Base-by-base conservation (phyloP, 1,140 invertebrate genomes). In the Andricus grossulariae region DNA sequence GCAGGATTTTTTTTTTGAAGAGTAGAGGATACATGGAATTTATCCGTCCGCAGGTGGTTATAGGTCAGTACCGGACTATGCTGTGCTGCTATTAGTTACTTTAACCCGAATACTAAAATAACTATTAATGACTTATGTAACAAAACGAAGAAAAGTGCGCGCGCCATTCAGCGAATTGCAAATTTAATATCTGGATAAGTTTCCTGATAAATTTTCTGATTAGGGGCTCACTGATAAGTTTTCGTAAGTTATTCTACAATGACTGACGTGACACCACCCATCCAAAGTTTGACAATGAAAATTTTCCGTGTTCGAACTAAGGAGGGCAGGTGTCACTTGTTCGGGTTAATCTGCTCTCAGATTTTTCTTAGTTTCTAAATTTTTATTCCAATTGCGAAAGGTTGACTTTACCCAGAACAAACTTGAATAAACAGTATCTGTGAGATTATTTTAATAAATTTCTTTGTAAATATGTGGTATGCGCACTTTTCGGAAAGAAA, bases 51-150 rank as follows among this genome's bases (percentile, higher is more conserved):
- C 89, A 88, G 84, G 86, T 90, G 88, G 84, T 91, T 90, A 91
- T 90, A 90, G 90, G 90, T 91, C 90, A 91, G 90, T 91, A 91
- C 90, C 85, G 88, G 90, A 91, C 89, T 91, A 90, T 89, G 86
- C 86, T 90, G 80, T 89, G 88, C 88, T 88, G 88, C 88, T 90
- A 90, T 89, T 90, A 86, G 85, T 89, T 90, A 86, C 77, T 87
- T 90, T 87, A 86, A 84, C 79, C 74, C 76, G 77, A 77, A 74
- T 51, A 83, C 75, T 84, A 84, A 86, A 83, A 82, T 87, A 85
- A 84, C 50, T 72, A 79, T 78, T 80, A 66, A 54, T 74, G 8
- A 57, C 39, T 66, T 78, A 82, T 73, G 80, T 70, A 71, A 75
- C 78, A 51, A 74, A 80, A 75, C 66, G 60, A 84, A 74, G 60